Base-by-base conservation (phyloP, 1,140 invertebrate species). In the Papilio polyxenes region DNA sequence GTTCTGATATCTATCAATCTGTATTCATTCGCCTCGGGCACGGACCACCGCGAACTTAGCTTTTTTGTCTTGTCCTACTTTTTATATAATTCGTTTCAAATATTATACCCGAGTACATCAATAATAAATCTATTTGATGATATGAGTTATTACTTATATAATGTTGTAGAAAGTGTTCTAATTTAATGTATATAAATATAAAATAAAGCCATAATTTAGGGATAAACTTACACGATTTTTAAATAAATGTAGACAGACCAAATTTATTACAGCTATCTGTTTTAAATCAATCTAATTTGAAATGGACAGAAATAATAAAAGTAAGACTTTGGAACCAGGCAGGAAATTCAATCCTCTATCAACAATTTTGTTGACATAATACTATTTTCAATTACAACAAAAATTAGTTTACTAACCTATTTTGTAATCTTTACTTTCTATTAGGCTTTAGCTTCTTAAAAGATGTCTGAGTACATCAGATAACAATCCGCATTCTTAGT, bases 1-100 rank as follows among this genome's bases (percentile, higher is more conserved):
- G 51, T 79, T 31, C 77, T 82, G 77, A 80, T 85, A 87, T 85
- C 82, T 81, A 85, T 88, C 85, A 85, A 85, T 85, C 83, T 84
- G 78, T n/a, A 75, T 82, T 81, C 65, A 53, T 69, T 62, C 53
- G 81, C 87, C 87, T 48, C 51, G n/a, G 83, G 87, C 87, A 9
- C 48, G 51, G 87, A 88, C 87, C 87, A 88, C 87, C 87, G 75
- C 80, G 82, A 82, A 80, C 78, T 53, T 37, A 72, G 31, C 77
- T 85, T 83, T 81, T 82, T 77, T 83, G 0, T 31, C 62, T 56
- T 78, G 82, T 75, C 80, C 78, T 37, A 83, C 81, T 82, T 87
- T 84, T 85, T 84, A 31, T 20, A 53, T 76, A 31, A 83, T 80
- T 75, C 80, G 51, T 72, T 76, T 80, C 37, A 56, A 80, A 65